A percentile compares a stretch with the other conserved stretches of the same genome.
These are phyloP conservation scores for Pygocentrus nattereri DNA, from an alignment of 2,797 vertebrate genomes.

Conservation along the genomic window DNA sequence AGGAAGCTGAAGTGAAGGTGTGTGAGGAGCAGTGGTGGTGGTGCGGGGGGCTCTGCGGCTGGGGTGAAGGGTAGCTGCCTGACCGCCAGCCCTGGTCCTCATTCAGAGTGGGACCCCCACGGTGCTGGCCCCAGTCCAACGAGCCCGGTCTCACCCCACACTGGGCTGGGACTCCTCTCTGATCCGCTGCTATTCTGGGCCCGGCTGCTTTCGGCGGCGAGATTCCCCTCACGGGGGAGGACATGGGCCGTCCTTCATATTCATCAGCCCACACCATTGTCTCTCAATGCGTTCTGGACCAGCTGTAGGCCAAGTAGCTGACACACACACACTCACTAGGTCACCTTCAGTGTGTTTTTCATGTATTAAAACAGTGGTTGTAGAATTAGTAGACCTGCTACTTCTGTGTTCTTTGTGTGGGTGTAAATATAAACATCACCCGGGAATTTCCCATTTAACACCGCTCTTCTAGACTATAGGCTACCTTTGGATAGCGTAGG, in stretches of 20 bases:
- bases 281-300: constrained; percentile 44
- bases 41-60: background rate
- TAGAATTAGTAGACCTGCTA: background rate
- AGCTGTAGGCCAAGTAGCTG: constrained; percentile 13
- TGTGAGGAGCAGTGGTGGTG: background rate
- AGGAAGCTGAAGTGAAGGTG: background rate
- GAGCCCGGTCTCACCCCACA: constrained; percentile 77
- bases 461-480: background rate
- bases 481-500: background rate
- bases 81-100: constrained; percentile 62
- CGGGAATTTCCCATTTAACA: background rate
- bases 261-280: constrained; percentile 68
- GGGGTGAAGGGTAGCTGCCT: constrained; percentile 75
- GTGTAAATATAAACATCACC: too few species aligned
- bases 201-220: constrained; percentile 60
- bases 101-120: constrained; percentile 74
- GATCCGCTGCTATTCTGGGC: constrained; percentile 75
- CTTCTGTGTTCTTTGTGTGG: background rate
- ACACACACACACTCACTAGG: constrained; percentile 3
- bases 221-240: constrained; percentile 70
- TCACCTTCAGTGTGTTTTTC: constrained; percentile 33
- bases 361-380: constrained; percentile 2
- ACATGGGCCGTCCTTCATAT: constrained; percentile 77
- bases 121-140: constrained; percentile 79
- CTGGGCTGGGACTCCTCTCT: constrained; percentile 66